These are phyloP conservation scores for Penelope pileata DNA, from an alignment of 2,113 vertebrate species.

Conservation along the genomic window DNA sequence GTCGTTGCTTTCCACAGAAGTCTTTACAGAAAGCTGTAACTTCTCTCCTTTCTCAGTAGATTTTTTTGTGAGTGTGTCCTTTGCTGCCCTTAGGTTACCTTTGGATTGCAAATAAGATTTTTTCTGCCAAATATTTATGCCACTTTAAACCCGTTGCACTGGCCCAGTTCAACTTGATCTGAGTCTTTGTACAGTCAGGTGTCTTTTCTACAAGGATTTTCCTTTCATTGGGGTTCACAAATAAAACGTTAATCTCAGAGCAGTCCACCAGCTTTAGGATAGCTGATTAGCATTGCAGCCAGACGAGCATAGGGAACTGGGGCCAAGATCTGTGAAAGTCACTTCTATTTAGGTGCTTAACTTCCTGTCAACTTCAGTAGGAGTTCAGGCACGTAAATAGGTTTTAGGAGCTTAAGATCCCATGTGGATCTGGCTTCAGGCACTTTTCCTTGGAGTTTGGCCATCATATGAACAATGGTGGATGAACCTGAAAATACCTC, in stretches of 20 bases:
- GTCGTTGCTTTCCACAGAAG: slow-evolving; percentile 69
- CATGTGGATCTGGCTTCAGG: not conserved
- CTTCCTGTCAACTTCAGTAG: slow-evolving; percentile 19
- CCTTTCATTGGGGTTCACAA: not conserved
- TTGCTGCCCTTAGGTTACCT: slow-evolving; percentile 36
- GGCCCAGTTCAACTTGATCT: not conserved
- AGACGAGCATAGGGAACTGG: not conserved
- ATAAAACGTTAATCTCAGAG: not conserved
- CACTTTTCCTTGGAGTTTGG: not conserved
- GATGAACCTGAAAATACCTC: slow-evolving; percentile 24
- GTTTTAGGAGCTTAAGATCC: slow-evolving; percentile 24
- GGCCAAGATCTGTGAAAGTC: not conserved
- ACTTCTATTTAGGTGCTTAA: slow-evolving; percentile 26
- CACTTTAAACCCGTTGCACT: not conserved
- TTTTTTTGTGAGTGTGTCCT: not conserved
- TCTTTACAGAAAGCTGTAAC: slow-evolving; percentile 19
- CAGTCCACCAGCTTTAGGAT: not conserved
- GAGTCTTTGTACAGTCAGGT: not conserved
- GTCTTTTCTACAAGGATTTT: not conserved
- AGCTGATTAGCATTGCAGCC: not conserved
- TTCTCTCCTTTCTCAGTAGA: not conserved
- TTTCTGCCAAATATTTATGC: not conserved
- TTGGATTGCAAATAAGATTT: not conserved
- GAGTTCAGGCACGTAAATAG: slow-evolving; percentile 7
- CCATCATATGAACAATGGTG: not conserved